A percentile compares a stretch with the other conserved stretches of the same genome.
phyloP scores from a whole-genome alignment of 2,888 invertebrate genomes.

The Lochmaea crataegi region DNA sequence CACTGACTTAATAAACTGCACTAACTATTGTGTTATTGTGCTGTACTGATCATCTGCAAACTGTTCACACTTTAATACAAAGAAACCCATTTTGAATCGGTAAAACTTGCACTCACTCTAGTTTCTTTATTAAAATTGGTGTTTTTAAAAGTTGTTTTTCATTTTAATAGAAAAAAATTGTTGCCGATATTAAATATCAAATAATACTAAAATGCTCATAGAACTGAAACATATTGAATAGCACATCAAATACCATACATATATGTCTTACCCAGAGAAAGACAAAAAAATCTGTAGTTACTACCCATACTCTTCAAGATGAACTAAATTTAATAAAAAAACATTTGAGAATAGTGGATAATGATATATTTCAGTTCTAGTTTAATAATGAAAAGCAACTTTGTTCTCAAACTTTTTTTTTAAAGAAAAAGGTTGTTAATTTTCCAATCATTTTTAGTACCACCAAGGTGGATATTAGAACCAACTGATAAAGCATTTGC shows the following conservation, averaged over 20 bases:
- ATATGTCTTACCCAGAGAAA: too few relatives aligned
- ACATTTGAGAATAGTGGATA: too few relatives aligned
- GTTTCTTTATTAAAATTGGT: background rate
- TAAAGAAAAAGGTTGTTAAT: conserved; percentile 1
- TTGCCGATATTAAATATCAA: background rate
- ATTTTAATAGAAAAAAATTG: background rate
- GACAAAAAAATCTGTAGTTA: too few relatives aligned
- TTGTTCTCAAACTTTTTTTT: background rate
- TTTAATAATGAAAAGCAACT: conserved; percentile 20
- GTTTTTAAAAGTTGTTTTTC: background rate
- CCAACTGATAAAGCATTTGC: conserved; percentile 96
- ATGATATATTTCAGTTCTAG: background rate
- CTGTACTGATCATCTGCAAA: too few relatives aligned
- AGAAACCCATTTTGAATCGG: background rate
- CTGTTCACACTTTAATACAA: background rate
- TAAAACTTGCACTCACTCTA: background rate
- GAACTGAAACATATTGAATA: too few relatives aligned
- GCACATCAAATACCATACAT: too few relatives aligned
- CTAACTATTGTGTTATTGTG: too few relatives aligned
- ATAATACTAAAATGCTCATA: too few relatives aligned
- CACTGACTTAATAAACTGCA: too few relatives aligned
- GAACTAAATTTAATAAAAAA: too few relatives aligned
- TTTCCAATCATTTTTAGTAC: conserved; percentile 76
- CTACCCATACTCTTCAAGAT: too few relatives aligned
- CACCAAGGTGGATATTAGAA: conserved; percentile 95